Base-by-base conservation (phyloP, 2,888 invertebrate genomes). In the Metalampra italica region DNA sequence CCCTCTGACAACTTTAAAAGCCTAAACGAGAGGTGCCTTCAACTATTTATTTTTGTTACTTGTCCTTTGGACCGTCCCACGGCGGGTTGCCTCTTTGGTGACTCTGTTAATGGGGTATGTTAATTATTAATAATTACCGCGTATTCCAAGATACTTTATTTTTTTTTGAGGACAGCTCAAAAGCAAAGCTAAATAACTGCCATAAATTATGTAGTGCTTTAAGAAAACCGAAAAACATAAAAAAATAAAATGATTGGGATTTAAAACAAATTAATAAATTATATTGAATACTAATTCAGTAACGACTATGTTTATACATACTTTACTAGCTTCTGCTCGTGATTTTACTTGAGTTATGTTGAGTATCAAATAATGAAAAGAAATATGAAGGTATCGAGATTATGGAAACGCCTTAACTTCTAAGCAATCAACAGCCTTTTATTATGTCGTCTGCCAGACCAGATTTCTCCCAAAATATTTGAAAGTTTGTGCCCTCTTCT, bases 1-100 rank as follows among this genome's bases (percentile, higher is more conserved):
- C 74, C 66, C 71, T 71, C 76, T 73, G 78, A 80, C 78, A 78
- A 76, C 76, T 78, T 81, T 80, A 82, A 83, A 67, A 78, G 74
- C 69, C 62, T 65, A 22, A 22, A 22, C 62, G 64, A 62, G 69
- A 68, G 68, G 71, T 65, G 54, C 64, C 60, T 64, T 65, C 68
- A 65, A 68, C 66, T 62, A 66, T 69, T 62, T 64, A 70, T 70
- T 64, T 64, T 60, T 61, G 15, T 55, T 51, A 47, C 47, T n/a
- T 54, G 50, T 52, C 59, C 54, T 56, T 67, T 62, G 62, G 60
- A 60, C 58, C 56, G 36, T 36, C 36, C 22, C 22, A 11, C 32
- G 36, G 7, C 36, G 9, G n/a, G 59, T 63, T 62, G 59, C 59
- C 66, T 55, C 47, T 50, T 22, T 63, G 66, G 60, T 58, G 69